phyloP scores from a whole-genome alignment of 2,888 invertebrate species.

The Steinernema carpocapsae region DNA sequence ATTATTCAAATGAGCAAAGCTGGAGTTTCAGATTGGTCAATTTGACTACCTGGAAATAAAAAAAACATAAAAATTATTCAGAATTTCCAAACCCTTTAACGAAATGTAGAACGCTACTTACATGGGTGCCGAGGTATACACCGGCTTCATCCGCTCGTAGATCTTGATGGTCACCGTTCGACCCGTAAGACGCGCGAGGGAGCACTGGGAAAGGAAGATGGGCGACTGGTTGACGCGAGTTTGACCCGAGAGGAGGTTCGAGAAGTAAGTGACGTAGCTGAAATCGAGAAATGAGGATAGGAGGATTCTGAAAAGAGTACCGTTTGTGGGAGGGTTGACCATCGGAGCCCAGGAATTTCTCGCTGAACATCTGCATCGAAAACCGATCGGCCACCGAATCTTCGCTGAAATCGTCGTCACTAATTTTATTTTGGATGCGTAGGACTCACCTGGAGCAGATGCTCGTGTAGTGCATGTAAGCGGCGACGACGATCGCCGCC shows the following conservation, averaged over 20 bases:
- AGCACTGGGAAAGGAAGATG: conserved; percentile 83
- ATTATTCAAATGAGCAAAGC: conserved; percentile 17
- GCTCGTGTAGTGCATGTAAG: conserved; percentile 91
- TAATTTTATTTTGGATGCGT: not conserved
- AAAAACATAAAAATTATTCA: too few relatives aligned
- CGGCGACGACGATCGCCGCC: conserved; percentile 84
- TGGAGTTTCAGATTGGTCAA: not conserved
- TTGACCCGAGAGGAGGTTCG: conserved; percentile 85
- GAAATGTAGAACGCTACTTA: conserved; percentile 69
- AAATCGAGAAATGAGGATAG: conserved; percentile 40
- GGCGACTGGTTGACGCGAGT: conserved; percentile 87
- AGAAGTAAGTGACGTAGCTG: conserved; percentile 90
- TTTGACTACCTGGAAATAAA: conserved; percentile 34
- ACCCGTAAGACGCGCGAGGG: conserved; percentile 68
- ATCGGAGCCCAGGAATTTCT: conserved; percentile 79
- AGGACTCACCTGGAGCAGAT: conserved; percentile 78
- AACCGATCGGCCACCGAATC: conserved; percentile 83
- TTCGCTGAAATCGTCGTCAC: conserved; percentile 72
- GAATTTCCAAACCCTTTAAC: too few relatives aligned
- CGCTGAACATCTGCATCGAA: conserved; percentile 88
- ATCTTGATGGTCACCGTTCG: conserved; percentile 74
- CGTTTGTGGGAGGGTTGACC: conserved; percentile 80
- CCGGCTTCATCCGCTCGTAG: conserved; percentile 87
- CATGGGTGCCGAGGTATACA: conserved; percentile 85
- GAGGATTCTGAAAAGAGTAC: conserved; percentile 69